These are phyloP conservation scores for Alectoris magna DNA, from an alignment of 2,797 vertebrate genomes.

Conservation along the genomic window DNA sequence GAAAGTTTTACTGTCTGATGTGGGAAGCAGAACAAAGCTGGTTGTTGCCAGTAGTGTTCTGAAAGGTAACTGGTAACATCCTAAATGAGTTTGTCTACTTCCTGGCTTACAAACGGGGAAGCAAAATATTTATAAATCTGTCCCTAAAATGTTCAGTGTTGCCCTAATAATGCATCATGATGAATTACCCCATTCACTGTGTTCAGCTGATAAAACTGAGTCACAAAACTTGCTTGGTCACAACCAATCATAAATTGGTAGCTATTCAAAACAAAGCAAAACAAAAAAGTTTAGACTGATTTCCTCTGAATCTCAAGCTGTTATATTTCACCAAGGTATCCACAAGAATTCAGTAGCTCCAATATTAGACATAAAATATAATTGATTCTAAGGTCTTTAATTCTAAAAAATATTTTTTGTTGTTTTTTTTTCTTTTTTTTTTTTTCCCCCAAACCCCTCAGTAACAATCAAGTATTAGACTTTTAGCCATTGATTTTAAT, in stretches of 20 bases:
- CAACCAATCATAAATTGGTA: not conserved
- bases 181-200: not conserved
- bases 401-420: not conserved
- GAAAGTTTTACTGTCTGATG: not conserved
- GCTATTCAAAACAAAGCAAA: not conserved
- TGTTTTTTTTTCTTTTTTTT: rapidly evolving
- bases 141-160: not conserved
- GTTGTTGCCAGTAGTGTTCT: not conserved
- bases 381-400: not conserved
- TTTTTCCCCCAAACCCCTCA: not conserved
- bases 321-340: not conserved
- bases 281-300: not conserved
- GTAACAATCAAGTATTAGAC: not conserved
- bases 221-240: not conserved
- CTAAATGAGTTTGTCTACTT: not conserved
- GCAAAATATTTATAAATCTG: not conserved
- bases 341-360: not conserved
- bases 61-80: not conserved
- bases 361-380: not conserved
- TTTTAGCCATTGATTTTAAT: not conserved
- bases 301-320: not conserved
- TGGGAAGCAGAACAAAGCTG: not conserved
- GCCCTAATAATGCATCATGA: not conserved
- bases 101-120: not conserved
- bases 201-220: not conserved